Evolutionary conservation across 1,140 invertebrate species (phyloP), one percentile per base, ranked within the genome.

Genomic region (Drosophila willistoni): DNA sequence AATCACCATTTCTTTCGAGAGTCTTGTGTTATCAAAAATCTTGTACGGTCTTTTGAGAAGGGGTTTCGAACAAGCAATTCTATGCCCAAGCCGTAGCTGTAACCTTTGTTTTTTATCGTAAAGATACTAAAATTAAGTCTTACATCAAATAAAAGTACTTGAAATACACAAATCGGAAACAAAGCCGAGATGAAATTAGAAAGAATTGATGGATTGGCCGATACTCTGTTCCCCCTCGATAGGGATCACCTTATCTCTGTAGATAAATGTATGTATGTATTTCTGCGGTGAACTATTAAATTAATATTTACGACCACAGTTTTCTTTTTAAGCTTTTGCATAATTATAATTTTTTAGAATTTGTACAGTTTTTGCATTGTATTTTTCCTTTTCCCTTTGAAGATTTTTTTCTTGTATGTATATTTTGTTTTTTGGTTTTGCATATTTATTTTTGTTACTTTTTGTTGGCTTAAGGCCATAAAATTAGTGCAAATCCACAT

Each of bases 231-330:
- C 25, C 25, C 25, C 25, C 1, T 25, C 25, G 25, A 25, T 25
- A 25, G 25, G 25, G 25, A 25, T 25, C 25, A 5, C 29, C 5
- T 90, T 82, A 86, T 86, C 77, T 86, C 86, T 82, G 73, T 71
- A 83, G 77, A 90, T 90, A 83, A 90, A 86, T 29, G 29, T 29
- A 22, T 25, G 22, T 25, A 29, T 29, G 29, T 29, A 29, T 86
- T 90, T 19, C 17, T 79, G 77, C 77, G 79, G 79, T 71, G 82
- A 68, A 76, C 79, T 82, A 86, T 82, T 87, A 87, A 87, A 87
- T 87, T 87, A 87, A 89, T 89, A 87, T 89, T 87, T 89, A 89
- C 80, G 83, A 62, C 71, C 56, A 54, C 63, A 75, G 79, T 65
- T 74, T 71, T 71, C 44, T 9, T 19, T 17, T 47, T 47, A 17